Evolutionary conservation across 2,797 vertebrate species (phyloP).

Genomic region (Rhinatrema bivittatum): DNA sequence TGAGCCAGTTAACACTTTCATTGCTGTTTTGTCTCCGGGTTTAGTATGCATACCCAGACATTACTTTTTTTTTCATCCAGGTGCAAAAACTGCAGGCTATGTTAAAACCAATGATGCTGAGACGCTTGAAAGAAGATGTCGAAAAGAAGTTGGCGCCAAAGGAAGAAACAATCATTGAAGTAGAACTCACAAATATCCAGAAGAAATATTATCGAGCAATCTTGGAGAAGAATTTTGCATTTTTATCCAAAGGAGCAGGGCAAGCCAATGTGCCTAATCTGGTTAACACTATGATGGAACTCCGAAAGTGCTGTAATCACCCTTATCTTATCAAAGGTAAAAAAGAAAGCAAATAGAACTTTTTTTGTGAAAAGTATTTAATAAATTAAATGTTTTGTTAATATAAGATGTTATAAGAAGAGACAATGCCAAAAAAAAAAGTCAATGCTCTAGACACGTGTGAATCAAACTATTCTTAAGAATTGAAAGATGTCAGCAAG

Average conservation of each 20-base stretch:
- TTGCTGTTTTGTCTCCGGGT: no score
- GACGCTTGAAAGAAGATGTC: slow-evolving; percentile 93
- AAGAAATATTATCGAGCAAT: slow-evolving; percentile 98
- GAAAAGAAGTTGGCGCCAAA: slow-evolving; percentile 97
- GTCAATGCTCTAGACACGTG: neutral
- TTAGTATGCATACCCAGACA: neutral
- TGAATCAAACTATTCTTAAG: no score
- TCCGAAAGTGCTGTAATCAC: slow-evolving; percentile 97
- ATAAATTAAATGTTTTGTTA: neutral
- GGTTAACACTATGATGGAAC: slow-evolving; percentile 98
- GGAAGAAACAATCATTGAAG: slow-evolving; percentile 97
- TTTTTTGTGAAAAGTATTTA: no score
- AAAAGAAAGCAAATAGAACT: no score
- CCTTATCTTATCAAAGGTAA: slow-evolving; percentile 96
- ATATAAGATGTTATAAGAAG: no score
- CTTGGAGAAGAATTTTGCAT: slow-evolving; percentile 95
- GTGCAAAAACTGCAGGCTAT: slow-evolving; percentile 96
- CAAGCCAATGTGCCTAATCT: slow-evolving; percentile 96
- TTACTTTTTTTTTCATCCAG: no score
- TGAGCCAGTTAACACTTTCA: neutral
- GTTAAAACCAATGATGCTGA: slow-evolving; percentile 96
- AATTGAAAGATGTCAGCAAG: no score
- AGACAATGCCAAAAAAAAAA: no score
- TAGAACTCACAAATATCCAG: slow-evolving; percentile 97
- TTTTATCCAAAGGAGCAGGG: slow-evolving; percentile 92